Evolutionary conservation across 2,113 vertebrate species (phyloP), one percentile per base, ranked within the genome.

Genomic region (Siphamia tubifer): DNA sequence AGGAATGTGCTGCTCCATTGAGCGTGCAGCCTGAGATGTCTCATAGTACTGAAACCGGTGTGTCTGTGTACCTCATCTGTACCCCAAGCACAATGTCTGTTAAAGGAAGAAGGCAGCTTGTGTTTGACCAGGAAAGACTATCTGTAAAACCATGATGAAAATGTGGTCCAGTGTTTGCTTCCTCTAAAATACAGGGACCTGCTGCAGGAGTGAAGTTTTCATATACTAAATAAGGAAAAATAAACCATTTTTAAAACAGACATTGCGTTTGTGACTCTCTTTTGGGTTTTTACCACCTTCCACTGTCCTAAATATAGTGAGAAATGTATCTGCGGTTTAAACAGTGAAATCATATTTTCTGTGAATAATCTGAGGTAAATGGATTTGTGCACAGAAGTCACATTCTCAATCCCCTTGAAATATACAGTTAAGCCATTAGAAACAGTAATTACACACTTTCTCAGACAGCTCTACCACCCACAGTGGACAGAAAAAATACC

Each of bases 241-340:
- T 68, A 88, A 90, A 88, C 39, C 62, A 74, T 66, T 79, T 84
- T 85, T 61, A 51, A 70, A 78, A 75, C 49, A 77, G 42, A 79
- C 72, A 66, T 12, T 11, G 23, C 68, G 45, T 45, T 8, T 11
- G 36, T 25, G 40, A 6, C 13, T 56, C 4, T 3, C 36, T 23
- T 73, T 27, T 36, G 24, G 21, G 30, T 25, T 55, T 52, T 28
- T 16, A 20, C 32, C 27, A 55, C 21, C 10, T 28, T 34, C 8
- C 21, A 16, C 6, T 19, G 19, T 12, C 12, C 12, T 23, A n/a
- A 21, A 47, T 8, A 25, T 10, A 45, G 42, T 12, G 21, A 28
- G 48, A 2, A 21, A 28, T 8, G 48, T 55, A 12, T 54, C 57
- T 34, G 27, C 52, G 10, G 34, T 42, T 23, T 43, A 34, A 61